Conservation (phyloP, 2,888 invertebrate genomes). For the Bunonema sp. region DNA sequence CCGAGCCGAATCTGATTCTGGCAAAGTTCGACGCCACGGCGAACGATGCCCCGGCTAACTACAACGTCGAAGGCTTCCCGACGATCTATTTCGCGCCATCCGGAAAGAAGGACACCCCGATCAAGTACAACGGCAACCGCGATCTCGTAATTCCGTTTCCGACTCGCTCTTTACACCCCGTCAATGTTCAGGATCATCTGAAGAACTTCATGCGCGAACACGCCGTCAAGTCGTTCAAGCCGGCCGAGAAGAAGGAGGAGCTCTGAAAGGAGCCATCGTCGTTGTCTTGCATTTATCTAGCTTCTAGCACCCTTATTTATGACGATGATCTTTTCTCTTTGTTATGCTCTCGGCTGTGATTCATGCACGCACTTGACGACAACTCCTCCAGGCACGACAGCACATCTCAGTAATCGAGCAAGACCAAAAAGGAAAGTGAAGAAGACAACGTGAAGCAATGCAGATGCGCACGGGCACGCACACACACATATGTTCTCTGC, state of each 20-base stretch:
- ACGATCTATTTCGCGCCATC: slow-evolving; percentile 50
- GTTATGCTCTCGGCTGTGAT: no score
- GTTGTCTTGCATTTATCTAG: background rate
- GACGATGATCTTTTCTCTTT: no score
- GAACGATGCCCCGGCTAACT: slow-evolving; percentile 48
- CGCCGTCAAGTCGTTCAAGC: slow-evolving; percentile 34
- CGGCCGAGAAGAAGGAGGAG: slow-evolving; percentile 29
- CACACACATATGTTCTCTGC: no score
- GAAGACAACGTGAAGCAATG: no score
- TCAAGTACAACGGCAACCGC: slow-evolving; percentile 39
- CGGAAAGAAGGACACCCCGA: slow-evolving; percentile 30
- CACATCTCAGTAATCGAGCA: no score
- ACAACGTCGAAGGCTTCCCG: slow-evolving; percentile 50
- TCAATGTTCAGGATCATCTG: no score
- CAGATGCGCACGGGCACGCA: no score
- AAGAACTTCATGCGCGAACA: slow-evolving; percentile 36
- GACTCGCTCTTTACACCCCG: no score
- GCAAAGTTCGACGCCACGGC: slow-evolving; percentile 52
- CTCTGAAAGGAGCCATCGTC: slow-evolving; percentile 14
- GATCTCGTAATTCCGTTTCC: no score
- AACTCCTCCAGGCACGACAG: no score
- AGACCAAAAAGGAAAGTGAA: no score
- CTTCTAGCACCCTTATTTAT: slow-evolving; percentile 1
- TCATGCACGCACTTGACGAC: no score
- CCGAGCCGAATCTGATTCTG: slow-evolving; percentile 43